These are phyloP conservation scores for Drosophila cracens DNA, from an alignment of 2,888 invertebrate genomes.

Conservation along the genomic window DNA sequence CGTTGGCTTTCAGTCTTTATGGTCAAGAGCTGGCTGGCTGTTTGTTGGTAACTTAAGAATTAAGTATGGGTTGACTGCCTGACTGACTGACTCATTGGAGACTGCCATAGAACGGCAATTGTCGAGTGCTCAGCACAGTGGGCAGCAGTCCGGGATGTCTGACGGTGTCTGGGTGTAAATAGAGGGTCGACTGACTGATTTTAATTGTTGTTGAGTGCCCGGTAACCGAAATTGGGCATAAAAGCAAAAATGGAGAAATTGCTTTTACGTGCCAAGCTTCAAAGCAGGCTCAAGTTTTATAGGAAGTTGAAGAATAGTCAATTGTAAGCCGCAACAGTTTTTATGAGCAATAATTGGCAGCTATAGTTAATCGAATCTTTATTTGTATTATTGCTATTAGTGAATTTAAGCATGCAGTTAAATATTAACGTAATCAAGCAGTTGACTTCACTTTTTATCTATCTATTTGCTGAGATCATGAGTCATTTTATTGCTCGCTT, in stretches of 20 bases:
- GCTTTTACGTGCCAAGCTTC: constrained; percentile 39
- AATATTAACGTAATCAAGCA: not conserved
- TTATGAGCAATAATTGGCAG: not conserved
- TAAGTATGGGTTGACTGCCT: constrained; percentile 21
- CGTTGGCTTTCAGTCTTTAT: constrained; percentile 24
- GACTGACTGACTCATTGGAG: constrained; percentile 30
- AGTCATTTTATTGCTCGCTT: not conserved
- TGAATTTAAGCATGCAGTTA: not conserved
- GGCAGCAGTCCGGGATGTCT: constrained; percentile 44
- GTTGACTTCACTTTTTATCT: not conserved
- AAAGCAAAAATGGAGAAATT: constrained; percentile 29
- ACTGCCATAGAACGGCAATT: constrained; percentile 35
- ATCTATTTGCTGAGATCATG: not conserved
- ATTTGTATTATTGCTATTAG: not conserved
- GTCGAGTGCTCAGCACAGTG: constrained; percentile 57
- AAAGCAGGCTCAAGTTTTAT: constrained; percentile 34
- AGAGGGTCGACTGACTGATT: constrained; percentile 23
- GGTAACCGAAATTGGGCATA: constrained; percentile 37
- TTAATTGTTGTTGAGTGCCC: constrained; percentile 42
- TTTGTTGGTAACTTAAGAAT: constrained; percentile 1
- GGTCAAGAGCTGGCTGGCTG: constrained; percentile 23
- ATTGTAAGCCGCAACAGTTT: not conserved
- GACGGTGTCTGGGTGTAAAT: not conserved
- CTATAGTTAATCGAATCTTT: not conserved
- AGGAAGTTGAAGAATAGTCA: not conserved